These are phyloP conservation scores for Drosophila helvetica DNA, from an alignment of 2,888 invertebrate genomes.

Conservation along the genomic window DNA sequence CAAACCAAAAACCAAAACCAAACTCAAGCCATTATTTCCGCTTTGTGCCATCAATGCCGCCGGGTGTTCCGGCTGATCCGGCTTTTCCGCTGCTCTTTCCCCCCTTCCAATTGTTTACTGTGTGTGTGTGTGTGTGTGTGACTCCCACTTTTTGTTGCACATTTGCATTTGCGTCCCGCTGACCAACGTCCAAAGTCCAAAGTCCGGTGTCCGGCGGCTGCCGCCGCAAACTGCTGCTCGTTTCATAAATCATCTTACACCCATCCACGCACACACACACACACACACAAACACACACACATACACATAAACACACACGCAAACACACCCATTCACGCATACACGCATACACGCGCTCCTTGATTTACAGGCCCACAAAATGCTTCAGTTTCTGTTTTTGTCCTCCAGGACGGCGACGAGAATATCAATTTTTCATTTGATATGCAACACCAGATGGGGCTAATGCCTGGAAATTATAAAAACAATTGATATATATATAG, in stretches of 20 bases:
- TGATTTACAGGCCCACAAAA: slow-evolving; percentile 65
- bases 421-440: slow-evolving; percentile 30
- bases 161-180: slow-evolving; percentile 44
- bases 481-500: no score
- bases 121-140: background rate
- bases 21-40: slow-evolving; percentile 70
- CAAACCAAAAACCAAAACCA: slow-evolving; percentile 42
- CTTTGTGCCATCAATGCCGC: slow-evolving; percentile 47
- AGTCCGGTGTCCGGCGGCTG: slow-evolving; percentile 36
- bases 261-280: slow-evolving; percentile 26
- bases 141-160: slow-evolving; percentile 33
- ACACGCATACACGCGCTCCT: slow-evolving; percentile 33
- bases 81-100: slow-evolving; percentile 8
- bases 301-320: slow-evolving; percentile 5
- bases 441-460: slow-evolving; percentile 15
- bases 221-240: slow-evolving; percentile 48
- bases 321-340: slow-evolving; percentile 1
- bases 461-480: no score
- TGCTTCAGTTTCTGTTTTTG: slow-evolving; percentile 30
- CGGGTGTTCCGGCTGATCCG: background rate
- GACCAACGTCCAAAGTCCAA: slow-evolving; percentile 3
- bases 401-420: slow-evolving; percentile 7
- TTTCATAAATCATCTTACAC: slow-evolving; percentile 68
- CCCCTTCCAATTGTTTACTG: slow-evolving; percentile 10
- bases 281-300: slow-evolving; percentile 10